These are phyloP conservation scores for Aporophyla lueneburgensis DNA, from an alignment of 2,888 invertebrate species.

Conservation along the genomic window DNA sequence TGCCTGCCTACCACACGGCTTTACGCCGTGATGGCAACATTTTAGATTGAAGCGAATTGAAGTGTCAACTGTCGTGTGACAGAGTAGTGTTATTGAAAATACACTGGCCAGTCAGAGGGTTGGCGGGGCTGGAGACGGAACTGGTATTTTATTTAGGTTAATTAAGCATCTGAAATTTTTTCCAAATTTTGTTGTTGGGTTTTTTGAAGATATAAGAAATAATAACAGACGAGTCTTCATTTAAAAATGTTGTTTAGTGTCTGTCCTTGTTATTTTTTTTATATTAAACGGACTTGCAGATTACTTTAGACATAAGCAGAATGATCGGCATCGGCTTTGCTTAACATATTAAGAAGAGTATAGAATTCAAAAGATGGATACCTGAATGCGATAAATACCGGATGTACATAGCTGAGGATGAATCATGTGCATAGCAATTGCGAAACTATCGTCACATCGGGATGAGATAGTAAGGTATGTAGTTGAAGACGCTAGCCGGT, in stretches of 20 bases:
- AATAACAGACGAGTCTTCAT: background rate
- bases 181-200: no score
- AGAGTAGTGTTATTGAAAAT: slow-evolving; percentile 79
- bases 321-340: no score
- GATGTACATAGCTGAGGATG: background rate
- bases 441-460: background rate
- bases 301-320: no score
- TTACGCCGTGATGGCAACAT: slow-evolving; percentile 67
- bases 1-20: slow-evolving; percentile 39
- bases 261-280: no score
- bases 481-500: no score
- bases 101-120: slow-evolving; percentile 70
- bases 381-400: background rate
- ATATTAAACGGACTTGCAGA: no score
- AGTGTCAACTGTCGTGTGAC: slow-evolving; percentile 79
- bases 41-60: slow-evolving; percentile 84
- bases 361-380: no score
- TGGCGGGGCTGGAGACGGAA: slow-evolving; percentile 64
- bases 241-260: background rate
- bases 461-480: background rate
- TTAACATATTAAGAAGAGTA: no score
- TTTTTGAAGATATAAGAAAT: background rate
- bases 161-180: background rate
- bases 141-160: background rate
- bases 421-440: background rate